phyloP scores from a whole-genome alignment of 1,140 invertebrate genomes.

The Hycleus phaleratus region DNA sequence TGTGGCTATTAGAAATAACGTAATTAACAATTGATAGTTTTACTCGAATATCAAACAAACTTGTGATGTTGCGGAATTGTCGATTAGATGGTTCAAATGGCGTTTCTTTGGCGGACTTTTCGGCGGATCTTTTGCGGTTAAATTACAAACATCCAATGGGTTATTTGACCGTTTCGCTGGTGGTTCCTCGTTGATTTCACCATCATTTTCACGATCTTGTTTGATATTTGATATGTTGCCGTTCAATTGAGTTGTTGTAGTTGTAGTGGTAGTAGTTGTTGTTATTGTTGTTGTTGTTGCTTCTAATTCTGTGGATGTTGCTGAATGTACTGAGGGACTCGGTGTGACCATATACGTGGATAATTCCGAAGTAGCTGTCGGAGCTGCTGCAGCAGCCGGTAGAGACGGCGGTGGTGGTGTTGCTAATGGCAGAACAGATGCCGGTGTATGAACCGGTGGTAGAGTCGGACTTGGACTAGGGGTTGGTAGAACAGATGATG shows the following conservation, averaged over 20 bases:
- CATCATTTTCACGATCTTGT: background rate
- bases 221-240: background rate
- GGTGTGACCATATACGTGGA: constrained; percentile 34
- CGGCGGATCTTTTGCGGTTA: constrained; percentile 56
- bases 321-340: constrained; percentile 6
- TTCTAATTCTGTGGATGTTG: background rate
- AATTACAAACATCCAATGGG: constrained; percentile 57
- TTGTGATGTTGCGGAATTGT: constrained; percentile 24
- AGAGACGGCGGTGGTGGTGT: constrained; percentile 26
- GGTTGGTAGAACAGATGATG: constrained; percentile 44
- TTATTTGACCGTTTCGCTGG: constrained; percentile 44
- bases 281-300: no score
- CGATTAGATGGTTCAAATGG: constrained; percentile 17
- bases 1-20: background rate
- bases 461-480: constrained; percentile 49
- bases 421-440: constrained; percentile 17
- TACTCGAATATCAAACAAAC: background rate
- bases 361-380: constrained; percentile 37
- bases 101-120: constrained; percentile 45
- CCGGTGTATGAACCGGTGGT: constrained; percentile 33
- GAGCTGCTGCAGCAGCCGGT: constrained; percentile 36
- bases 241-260: background rate
- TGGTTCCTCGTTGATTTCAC: background rate
- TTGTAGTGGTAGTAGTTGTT: no score
- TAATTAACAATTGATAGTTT: no score